These are phyloP conservation scores for Elaeidobius kamerunicus DNA, from an alignment of 2,888 invertebrate species.

Conservation along the genomic window DNA sequence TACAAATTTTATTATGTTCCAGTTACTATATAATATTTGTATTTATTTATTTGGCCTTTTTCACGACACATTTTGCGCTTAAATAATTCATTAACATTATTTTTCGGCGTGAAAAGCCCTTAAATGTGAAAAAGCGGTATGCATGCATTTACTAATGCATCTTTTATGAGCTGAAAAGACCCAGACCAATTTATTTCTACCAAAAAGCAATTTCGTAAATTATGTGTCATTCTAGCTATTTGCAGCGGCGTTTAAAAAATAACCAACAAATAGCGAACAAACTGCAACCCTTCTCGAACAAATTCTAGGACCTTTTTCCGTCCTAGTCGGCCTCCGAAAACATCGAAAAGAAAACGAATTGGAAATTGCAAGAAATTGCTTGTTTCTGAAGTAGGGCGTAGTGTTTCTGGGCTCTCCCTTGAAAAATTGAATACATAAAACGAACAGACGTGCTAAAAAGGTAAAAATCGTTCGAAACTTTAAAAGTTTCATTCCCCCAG, in stretches of 20 bases:
- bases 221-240: background rate
- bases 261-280: slow-evolving; percentile 1
- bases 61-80: no score
- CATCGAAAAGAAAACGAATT: slow-evolving; percentile 26
- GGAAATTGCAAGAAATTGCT: slow-evolving; percentile 29
- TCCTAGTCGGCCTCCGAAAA: slow-evolving; percentile 20
- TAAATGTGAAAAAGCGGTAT: no score
- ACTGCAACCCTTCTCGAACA: slow-evolving; percentile 8
- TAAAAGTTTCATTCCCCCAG: slow-evolving; percentile 28
- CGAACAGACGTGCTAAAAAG: slow-evolving; percentile 32
- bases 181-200: no score
- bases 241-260: background rate
- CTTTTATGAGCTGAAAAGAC: no score
- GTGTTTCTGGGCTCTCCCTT: slow-evolving; percentile 24
- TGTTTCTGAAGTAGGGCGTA: slow-evolving; percentile 23
- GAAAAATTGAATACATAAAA: slow-evolving; percentile 33
- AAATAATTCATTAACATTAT: no score
- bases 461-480: slow-evolving; percentile 30
- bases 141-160: no score
- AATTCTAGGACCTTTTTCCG: slow-evolving; percentile 12
- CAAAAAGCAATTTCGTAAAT: background rate
- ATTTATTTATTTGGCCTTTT: no score
- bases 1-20: no score
- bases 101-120: no score
- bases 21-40: no score